Base-by-base conservation (phyloP, 1,140 invertebrate genomes). In the Metopolophium dirhodum region DNA sequence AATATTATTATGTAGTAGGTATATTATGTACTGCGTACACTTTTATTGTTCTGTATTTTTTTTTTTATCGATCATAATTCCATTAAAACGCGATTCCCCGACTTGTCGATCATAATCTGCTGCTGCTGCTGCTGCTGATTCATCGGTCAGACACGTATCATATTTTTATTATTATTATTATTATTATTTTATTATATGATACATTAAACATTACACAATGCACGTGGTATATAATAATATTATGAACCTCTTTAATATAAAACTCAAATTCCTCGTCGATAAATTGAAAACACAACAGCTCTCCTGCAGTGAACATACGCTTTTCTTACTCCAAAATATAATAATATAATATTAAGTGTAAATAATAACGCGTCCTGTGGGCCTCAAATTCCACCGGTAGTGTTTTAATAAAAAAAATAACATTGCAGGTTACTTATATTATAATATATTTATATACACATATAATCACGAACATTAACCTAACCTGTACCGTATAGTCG, bases 31-130 rank as follows among this genome's bases (percentile, higher is more conserved):
- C 35, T 20, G 37, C 9, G 14, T 41, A 49, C 22, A 14, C 18
- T 7, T 37, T 26, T n/a, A 7, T 30, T 6, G 14, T 89, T 54
- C 51, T 54, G 51, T 54, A 54, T 54, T 54, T 23, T 35, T 90
- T 35, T 54, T 47, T 51, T 22, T 51, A 51, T 90, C 88, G 51
- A 90, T 90, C 41, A 61, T 90, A 57, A 57, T 90, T 61, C 54
- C 88, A 90, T 90, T 61, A 90, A 61, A 90, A 89, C 26, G 26
- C 61, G 7, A 37, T 51, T 7, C 51, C 18, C 35, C 51, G 51
- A 37, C 37, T 41, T 3, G 82, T 49, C 51, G 88, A 90, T 61
- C 51, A 35, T 61, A 41, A 90, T 90, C 88, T 18, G 20, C 30
- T 68, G 18, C 30, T 68, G 61, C 61, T n/a, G 20, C 30, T 68